phyloP scores from a whole-genome alignment of 2,797 vertebrate genomes.

The Austrolebias charrua region DNA sequence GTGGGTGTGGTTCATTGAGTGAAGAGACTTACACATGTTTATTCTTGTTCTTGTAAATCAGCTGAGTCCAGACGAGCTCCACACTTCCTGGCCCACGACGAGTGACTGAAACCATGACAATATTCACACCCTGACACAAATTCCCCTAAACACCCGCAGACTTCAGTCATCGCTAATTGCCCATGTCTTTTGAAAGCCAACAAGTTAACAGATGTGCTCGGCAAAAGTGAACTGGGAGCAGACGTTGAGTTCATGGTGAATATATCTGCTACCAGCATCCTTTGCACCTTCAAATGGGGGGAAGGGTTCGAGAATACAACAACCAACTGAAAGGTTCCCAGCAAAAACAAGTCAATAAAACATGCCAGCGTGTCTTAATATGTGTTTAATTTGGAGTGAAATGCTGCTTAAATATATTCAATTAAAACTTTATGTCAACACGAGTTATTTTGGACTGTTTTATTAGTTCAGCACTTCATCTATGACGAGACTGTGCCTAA shows the following conservation, averaged over 20 bases:
- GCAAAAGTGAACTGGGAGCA: background rate
- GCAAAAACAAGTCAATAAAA: too few relatives aligned
- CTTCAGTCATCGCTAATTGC: constrained; percentile 1
- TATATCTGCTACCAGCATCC: constrained; percentile 21
- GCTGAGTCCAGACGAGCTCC: background rate
- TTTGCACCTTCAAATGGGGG: constrained; percentile 33
- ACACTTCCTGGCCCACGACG: constrained; percentile 1
- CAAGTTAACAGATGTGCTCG: constrained; percentile 19
- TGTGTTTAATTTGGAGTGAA: too few relatives aligned
- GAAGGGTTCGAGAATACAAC: constrained; percentile 1
- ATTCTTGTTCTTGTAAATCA: background rate
- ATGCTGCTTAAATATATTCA: too few relatives aligned
- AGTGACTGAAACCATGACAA: constrained; percentile 7
- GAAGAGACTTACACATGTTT: background rate
- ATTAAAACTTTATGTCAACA: too few relatives aligned
- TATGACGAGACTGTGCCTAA: too few relatives aligned
- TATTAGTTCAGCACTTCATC: too few relatives aligned
- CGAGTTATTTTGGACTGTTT: too few relatives aligned
- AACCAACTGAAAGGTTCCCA: too few relatives aligned
- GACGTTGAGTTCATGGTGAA: constrained; percentile 27
- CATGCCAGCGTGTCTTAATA: too few relatives aligned
- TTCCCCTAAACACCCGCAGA: constrained; percentile 24
- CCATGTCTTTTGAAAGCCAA: constrained; percentile 7
- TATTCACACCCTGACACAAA: background rate
- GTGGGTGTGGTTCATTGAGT: background rate